Evolutionary conservation across 2,888 invertebrate species (phyloP), one percentile per base, ranked within the genome.

Genomic region (Apamea anceps): DNA sequence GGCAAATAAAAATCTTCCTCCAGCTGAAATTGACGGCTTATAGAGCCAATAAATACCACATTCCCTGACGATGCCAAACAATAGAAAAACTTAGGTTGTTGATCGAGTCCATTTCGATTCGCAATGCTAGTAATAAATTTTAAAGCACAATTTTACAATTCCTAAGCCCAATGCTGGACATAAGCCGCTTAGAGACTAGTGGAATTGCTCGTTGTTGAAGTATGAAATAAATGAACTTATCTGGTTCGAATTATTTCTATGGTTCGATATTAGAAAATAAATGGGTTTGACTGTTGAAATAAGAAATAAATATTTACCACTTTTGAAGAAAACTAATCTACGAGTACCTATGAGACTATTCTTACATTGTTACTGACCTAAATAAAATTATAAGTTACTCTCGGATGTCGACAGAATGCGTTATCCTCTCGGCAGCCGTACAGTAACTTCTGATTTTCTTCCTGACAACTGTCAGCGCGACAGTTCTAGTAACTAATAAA

Each of bases 111-210:
- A 51, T n/a, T 51, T 65, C 45, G 51, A 65, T n/a, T n/a, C n/a
- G n/a, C n/a, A n/a, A n/a, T n/a, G n/a, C n/a, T n/a, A n/a, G n/a
- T n/a, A n/a, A n/a, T n/a, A n/a, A n/a, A n/a, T n/a, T n/a, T n/a
- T n/a, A n/a, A n/a, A n/a, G n/a, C n/a, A n/a, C n/a, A n/a, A n/a
- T n/a, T n/a, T n/a, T n/a, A n/a, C n/a, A n/a, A n/a, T n/a, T n/a
- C n/a, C n/a, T n/a, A n/a, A n/a, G n/a, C n/a, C n/a, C n/a, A n/a
- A n/a, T n/a, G n/a, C n/a, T n/a, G n/a, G n/a, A n/a, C n/a, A n/a
- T 48, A 72, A 80, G 57, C 72, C 66, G 28, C 57, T 73, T 42
- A 62, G 25, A 73, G 51, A 72, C 42, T 28, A 42, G 48, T 48
- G 28, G 28, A 32, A 66, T 81, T 60, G 48, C n/a, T 7, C 15